Evolutionary conservation across 2,888 invertebrate genomes (phyloP), one percentile per base, ranked within the genome.

Genomic region (Eustalomyia histrio): DNA sequence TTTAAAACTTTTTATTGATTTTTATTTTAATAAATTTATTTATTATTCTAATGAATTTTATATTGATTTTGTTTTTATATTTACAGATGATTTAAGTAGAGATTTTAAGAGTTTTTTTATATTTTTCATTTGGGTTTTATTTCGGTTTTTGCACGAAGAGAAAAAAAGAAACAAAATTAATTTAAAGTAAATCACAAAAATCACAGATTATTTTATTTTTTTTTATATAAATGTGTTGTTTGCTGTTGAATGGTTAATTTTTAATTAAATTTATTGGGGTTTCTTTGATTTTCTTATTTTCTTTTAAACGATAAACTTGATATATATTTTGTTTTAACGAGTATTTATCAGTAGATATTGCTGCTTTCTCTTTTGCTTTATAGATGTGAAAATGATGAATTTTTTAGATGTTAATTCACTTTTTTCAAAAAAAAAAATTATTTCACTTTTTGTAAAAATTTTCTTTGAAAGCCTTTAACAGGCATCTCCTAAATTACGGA

Each of bases 171-270:
- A 73, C 80, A 82, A 80, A 83, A 84, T 76, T 73, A 61, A 55
- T 39, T 65, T 58, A 24, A 71, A 69, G 81, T 76, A 84, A 85
- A 86, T 86, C 84, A 86, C 85, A 86, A 81, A 86, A 85, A 86
- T 86, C 85, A 85, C 85, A 85, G 85, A 85, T 86, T 85, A 85
- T 84, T 75, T 61, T 69, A 73, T 53, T 72, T 39, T 76, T 74
- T 39, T 74, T 50, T 43, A 58, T 80, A 79, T 65, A 68, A 57
- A 72, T 69, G 53, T 58, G 39, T 35, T 50, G 21, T 65, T 53
- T 53, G 18, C 16, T 29, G 1, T 35, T 35, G 7, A 5, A 7
- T 35, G 1, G 35, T 9, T 35, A 10, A 35, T 35, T 35, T 35
- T 35, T 35, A 35, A 35, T 35, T 5, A 21, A 7, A 29, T 29